Percentiles rank a stretch among this genome's conserved stretches.
Conservation (phyloP, 1,140 invertebrate species). For the Drosophila subobscura region DNA sequence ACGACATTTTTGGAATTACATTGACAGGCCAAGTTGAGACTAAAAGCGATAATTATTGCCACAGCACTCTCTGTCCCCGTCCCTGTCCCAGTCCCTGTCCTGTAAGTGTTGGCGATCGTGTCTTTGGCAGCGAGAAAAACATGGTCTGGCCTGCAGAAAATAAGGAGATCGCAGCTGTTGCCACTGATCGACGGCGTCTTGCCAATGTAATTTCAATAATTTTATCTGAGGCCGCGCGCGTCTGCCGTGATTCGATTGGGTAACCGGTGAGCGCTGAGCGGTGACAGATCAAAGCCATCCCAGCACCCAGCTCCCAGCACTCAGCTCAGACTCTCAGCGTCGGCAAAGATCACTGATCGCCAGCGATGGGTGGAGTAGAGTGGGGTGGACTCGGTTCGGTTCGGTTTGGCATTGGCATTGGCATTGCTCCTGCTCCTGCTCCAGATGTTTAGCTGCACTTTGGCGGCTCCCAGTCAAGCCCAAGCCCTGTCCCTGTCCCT, state of each 20-base stretch:
- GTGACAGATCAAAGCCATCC: slow-evolving; percentile 76
- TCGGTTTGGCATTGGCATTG: slow-evolving; percentile 25
- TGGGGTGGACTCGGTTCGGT: slow-evolving; percentile 22
- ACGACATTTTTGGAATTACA: slow-evolving; percentile 82
- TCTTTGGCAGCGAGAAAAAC: slow-evolving; percentile 29
- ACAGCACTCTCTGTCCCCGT: too few species aligned
- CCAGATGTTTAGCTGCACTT: slow-evolving; percentile 80
- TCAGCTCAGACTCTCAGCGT: slow-evolving; percentile 27
- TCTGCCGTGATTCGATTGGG: slow-evolving; percentile 79
- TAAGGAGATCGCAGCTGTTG: slow-evolving; percentile 16
- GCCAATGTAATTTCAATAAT: slow-evolving; percentile 83
- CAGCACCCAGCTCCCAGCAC: slow-evolving; percentile 22
- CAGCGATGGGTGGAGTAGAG: slow-evolving; percentile 53
- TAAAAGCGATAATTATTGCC: slow-evolving; percentile 82
- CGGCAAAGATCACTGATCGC: slow-evolving; percentile 78
- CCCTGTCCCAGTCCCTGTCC: slow-evolving; percentile 19
- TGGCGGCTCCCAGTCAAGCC: slow-evolving; percentile 39
- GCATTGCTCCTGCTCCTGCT: slow-evolving; percentile 48
- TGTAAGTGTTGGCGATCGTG: slow-evolving; percentile 77
- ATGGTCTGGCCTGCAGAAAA: neutral
- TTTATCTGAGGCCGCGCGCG: slow-evolving; percentile 77
- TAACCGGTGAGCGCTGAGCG: slow-evolving; percentile 44
- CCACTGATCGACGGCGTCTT: slow-evolving; percentile 71
- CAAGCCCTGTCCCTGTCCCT: neutral
- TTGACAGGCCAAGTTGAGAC: slow-evolving; percentile 74